Percentiles rank a stretch among this genome's conserved stretches.
These are phyloP conservation scores for Phyllotreta striolata DNA, from an alignment of 2,888 invertebrate species.

Conservation along the genomic window DNA sequence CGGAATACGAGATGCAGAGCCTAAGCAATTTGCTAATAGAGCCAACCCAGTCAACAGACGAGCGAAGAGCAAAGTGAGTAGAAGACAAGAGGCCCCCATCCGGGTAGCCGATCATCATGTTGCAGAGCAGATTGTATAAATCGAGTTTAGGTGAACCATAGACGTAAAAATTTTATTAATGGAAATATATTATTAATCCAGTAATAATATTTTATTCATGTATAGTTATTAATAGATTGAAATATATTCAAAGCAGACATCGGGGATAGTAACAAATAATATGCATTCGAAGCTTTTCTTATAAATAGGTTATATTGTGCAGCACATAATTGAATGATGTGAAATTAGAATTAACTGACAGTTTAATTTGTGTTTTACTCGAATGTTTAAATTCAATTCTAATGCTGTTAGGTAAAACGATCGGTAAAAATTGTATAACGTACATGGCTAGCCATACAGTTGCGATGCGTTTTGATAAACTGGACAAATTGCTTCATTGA, in stretches of 20 bases:
- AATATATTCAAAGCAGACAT: no score
- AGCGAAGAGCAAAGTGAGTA: conserved; percentile 20
- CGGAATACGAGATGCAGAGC: conserved; percentile 1
- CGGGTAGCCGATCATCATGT: conserved; percentile 39
- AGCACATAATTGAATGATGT: no score
- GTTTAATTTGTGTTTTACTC: not conserved
- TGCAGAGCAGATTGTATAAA: conserved; percentile 15
- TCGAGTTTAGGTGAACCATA: not conserved
- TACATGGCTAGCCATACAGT: not conserved
- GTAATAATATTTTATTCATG: no score
- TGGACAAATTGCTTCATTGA: conserved; percentile 16
- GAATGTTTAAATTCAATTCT: not conserved
- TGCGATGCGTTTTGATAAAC: conserved; percentile 10
- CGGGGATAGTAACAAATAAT: no score
- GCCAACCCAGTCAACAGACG: conserved; percentile 13
- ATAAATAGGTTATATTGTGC: no score
- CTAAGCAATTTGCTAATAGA: conserved; percentile 8
- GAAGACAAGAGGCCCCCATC: conserved; percentile 44
- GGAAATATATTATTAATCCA: no score
- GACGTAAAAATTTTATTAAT: not conserved
- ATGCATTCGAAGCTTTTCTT: no score
- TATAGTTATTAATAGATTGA: no score
- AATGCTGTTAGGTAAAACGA: no score
- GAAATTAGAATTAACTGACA: not conserved
- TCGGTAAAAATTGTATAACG: no score